Base-by-base conservation (phyloP, 2,888 invertebrate species). In the Fragum whitleyi region DNA sequence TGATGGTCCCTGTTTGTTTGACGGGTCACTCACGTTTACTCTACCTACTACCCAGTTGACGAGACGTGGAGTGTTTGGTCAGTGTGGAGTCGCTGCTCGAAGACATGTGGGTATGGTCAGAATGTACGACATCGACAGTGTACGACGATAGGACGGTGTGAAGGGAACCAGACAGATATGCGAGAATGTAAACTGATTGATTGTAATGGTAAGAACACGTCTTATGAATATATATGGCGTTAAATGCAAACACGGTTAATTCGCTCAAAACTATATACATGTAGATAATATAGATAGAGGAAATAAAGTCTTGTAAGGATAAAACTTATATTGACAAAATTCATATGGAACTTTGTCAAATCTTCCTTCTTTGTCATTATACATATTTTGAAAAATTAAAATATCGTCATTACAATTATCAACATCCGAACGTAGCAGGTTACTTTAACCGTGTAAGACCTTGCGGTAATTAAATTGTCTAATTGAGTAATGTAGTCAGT, bases 21-120 rank as follows among this genome's bases (percentile, higher is more conserved):
- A n/a, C n/a, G n/a, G n/a, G n/a, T n/a, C n/a, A n/a, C n/a, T n/a
- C n/a, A n/a, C n/a, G n/a, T n/a, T n/a, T n/a, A n/a, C n/a, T n/a
- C n/a, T n/a, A n/a, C n/a, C n/a, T n/a, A n/a, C n/a, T 36, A 36
- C 29, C 9, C 23, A 65, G 65, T 21, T 21, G 65, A 65, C 36
- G 42, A 23, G 11, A 36, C 32, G 11, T 65, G 65, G 65, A 42
- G 65, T 6, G 2, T 26, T 6, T 65, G 65, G 65, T 42, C 42
- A 1, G 23, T 16, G 9, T 65, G 65, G 65, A 42, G 65, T 26
- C 9, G 5, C 5, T 65, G 65, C 26, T 23, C 42, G 2, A 23
- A 7, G n/a, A 42, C 65, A n/a, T 65, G 65, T 23, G 65, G 65
- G 9, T 14, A 42, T 21, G 65, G 65, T 0, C 0, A 14, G 11